Percentiles rank a stretch among this genome's conserved stretches.
Evolutionary conservation across 2,797 vertebrate species (phyloP).

Genomic region (Lagorchestes hirsutus): DNA sequence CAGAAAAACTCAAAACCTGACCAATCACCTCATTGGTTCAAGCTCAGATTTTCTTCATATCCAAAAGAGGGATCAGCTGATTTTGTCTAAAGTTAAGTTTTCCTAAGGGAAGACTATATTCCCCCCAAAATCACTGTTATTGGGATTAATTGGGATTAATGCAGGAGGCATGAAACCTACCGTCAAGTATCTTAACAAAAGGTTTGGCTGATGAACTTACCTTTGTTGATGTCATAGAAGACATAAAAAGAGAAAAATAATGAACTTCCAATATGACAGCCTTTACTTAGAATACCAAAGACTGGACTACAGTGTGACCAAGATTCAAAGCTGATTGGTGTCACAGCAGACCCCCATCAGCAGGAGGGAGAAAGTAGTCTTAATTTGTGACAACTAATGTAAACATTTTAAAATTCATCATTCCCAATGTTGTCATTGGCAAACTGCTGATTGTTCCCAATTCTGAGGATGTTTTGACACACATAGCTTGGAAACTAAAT

Average conservation of each 20-base stretch:
- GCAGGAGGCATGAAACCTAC: neutral
- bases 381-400: conserved; percentile 95
- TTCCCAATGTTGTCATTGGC: conserved; percentile 95
- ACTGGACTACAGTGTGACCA: conserved; percentile 93
- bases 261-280: conserved; percentile 97
- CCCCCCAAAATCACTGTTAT: neutral
- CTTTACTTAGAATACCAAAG: conserved; percentile 92
- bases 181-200: neutral
- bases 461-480: conserved; percentile 88
- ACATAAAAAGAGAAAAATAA: conserved; percentile 96
- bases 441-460: conserved; percentile 95
- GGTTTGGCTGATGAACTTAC: neutral
- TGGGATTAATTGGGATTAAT: neutral
- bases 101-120: neutral
- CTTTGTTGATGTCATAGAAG: conserved; percentile 90
- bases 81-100: neutral
- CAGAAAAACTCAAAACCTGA: neutral
- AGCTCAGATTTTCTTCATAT: neutral
- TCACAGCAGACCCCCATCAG: conserved; percentile 96
- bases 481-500: neutral
- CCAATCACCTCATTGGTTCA: neutral
- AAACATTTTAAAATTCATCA: conserved; percentile 98
- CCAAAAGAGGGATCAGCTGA: neutral
- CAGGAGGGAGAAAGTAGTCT: conserved; percentile 96
- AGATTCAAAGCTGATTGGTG: conserved; percentile 94